Conservation (phyloP, 1,140 invertebrate genomes). For the Drosophila athabasca region DNA sequence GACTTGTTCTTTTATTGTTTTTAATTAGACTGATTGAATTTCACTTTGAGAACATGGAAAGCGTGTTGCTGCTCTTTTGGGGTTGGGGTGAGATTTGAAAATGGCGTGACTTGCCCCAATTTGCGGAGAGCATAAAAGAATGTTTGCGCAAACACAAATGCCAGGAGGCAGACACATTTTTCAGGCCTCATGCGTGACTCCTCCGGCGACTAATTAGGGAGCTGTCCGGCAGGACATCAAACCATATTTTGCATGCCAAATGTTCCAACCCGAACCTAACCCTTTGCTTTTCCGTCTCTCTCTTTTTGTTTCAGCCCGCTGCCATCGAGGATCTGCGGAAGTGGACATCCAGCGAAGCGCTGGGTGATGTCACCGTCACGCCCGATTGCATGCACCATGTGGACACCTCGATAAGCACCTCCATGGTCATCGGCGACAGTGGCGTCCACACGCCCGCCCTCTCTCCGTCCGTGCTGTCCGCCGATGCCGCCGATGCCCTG, state of each 20-base stretch:
- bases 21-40: conserved; percentile 81
- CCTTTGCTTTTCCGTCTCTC: not conserved
- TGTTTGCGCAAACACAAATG: conserved; percentile 68
- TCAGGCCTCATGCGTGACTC: conserved; percentile 65
- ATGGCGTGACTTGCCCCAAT: conserved; percentile 64
- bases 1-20: conserved; percentile 63
- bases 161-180: conserved; percentile 44
- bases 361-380: conserved; percentile 91
- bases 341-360: conserved; percentile 93
- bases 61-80: conserved; percentile 7
- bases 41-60: conserved; percentile 43
- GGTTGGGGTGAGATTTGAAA: conserved; percentile 12
- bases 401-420: conserved; percentile 80
- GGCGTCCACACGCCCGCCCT: conserved; percentile 77
- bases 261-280: conserved; percentile 18
- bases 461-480: conserved; percentile 81
- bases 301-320: conserved; percentile 87
- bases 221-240: conserved; percentile 32
- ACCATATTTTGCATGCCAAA: conserved; percentile 68
- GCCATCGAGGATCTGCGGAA: conserved; percentile 90
- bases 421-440: conserved; percentile 76
- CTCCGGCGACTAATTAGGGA: conserved; percentile 53
- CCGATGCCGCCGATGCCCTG: conserved; percentile 75
- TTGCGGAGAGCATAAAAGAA: conserved; percentile 48
- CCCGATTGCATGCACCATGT: conserved; percentile 88